Percentiles rank a stretch among this genome's conserved stretches.
These are phyloP conservation scores for Osmoderma eremita DNA, from an alignment of 2,888 invertebrate species.

Conservation along the genomic window DNA sequence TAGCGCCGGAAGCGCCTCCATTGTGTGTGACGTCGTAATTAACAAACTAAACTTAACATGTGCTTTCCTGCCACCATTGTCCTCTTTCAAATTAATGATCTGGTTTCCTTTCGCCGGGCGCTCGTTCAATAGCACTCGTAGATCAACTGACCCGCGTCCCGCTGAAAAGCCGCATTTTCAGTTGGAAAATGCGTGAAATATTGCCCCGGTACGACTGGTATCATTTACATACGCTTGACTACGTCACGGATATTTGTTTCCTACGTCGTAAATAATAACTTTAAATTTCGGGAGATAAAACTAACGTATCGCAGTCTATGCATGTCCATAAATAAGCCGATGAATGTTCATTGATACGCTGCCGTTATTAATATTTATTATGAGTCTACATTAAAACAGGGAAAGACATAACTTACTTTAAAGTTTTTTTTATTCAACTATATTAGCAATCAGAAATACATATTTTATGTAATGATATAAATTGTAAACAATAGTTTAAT, in stretches of 20 bases:
- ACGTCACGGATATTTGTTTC: slow-evolving; percentile 29
- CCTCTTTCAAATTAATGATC: slow-evolving; percentile 63
- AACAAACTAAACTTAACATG: slow-evolving; percentile 68
- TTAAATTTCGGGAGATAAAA: not conserved
- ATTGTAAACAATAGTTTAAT: no score
- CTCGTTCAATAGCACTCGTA: slow-evolving; percentile 61
- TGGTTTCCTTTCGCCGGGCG: slow-evolving; percentile 58
- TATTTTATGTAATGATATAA: no score
- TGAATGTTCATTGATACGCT: not conserved
- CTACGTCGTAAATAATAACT: slow-evolving; percentile 5
- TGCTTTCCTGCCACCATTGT: slow-evolving; percentile 67
- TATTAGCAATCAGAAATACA: no score
- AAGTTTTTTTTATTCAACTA: no score
- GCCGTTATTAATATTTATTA: no score
- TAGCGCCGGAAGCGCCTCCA: slow-evolving; percentile 61
- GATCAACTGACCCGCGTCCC: slow-evolving; percentile 61
- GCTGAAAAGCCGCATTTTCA: slow-evolving; percentile 50
- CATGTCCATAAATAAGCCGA: not conserved
- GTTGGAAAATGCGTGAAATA: slow-evolving; percentile 54
- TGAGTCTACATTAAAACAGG: no score
- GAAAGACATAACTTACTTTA: no score
- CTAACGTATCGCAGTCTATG: not conserved
- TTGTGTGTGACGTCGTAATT: slow-evolving; percentile 65
- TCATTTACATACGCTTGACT: slow-evolving; percentile 50
- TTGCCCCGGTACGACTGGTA: slow-evolving; percentile 48